These are phyloP conservation scores for Thunnus albacares DNA, from an alignment of 2,797 vertebrate genomes.

Conservation along the genomic window DNA sequence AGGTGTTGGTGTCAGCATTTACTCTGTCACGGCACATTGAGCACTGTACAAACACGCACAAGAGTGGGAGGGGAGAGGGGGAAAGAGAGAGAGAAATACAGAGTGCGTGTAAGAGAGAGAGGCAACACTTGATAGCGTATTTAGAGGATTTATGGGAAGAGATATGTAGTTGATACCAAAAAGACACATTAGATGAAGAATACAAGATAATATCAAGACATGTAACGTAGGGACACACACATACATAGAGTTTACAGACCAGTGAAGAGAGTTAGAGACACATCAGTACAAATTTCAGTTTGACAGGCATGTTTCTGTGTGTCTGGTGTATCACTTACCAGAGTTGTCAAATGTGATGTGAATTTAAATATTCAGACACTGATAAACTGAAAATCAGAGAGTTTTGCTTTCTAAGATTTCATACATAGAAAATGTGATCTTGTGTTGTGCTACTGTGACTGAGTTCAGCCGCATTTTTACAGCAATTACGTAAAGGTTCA, in stretches of 20 bases:
- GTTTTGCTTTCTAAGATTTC: neutral
- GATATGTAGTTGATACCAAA: conserved; percentile 30
- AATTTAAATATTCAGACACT: conserved; percentile 9
- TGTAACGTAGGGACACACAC: neutral
- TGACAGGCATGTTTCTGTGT: neutral
- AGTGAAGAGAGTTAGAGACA: neutral
- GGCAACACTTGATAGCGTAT: conserved; percentile 31
- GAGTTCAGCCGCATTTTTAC: neutral
- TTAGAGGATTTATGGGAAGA: conserved; percentile 46
- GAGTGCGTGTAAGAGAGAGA: conserved; percentile 3
- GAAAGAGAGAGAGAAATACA: conserved; percentile 7
- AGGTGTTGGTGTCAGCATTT: conserved; percentile 81
- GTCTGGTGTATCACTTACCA: neutral
- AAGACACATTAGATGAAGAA: conserved; percentile 19
- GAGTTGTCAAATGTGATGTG: neutral
- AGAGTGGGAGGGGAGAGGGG: conserved; percentile 13
- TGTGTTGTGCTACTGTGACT: neutral
- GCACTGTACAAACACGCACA: conserved; percentile 65
- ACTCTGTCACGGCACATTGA: conserved; percentile 78
- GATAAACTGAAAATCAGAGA: neutral
- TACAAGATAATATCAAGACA: conserved; percentile 1
- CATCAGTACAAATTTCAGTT: neutral
- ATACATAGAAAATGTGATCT: neutral
- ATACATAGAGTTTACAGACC: neutral
- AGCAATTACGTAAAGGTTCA: conserved; percentile 19